These are phyloP conservation scores for Vultur gryphus DNA, from an alignment of 2,797 vertebrate genomes.

Conservation along the genomic window DNA sequence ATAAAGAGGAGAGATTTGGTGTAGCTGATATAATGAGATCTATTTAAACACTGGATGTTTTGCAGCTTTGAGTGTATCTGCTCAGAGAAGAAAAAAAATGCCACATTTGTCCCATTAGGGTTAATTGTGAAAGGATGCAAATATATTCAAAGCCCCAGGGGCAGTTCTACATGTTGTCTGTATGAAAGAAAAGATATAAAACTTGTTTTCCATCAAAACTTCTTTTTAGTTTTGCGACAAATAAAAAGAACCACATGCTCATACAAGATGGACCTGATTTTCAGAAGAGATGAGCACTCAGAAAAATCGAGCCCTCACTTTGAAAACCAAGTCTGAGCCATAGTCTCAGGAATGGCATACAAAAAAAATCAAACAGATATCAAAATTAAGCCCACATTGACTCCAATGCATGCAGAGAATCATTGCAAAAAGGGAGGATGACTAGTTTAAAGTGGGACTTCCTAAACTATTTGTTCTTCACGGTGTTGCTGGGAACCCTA, in stretches of 20 bases:
- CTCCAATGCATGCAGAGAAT: not conserved
- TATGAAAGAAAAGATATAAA: constrained; percentile 61
- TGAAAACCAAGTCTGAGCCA: not conserved
- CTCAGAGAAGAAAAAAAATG: constrained; percentile 37
- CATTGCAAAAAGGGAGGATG: not conserved
- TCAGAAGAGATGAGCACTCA: not conserved
- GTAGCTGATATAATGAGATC: constrained; percentile 75
- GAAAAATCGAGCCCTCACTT: not conserved
- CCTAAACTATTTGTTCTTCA: not conserved
- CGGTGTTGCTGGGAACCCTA: not conserved
- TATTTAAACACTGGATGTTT: constrained; percentile 74
- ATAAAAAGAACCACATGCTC: constrained; percentile 34
- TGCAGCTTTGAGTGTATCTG: constrained; percentile 70
- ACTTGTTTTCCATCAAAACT: constrained; percentile 65
- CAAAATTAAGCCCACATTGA: not conserved
- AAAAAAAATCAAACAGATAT: not conserved
- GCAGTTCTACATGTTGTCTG: constrained; percentile 67
- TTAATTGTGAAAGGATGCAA: constrained; percentile 76
- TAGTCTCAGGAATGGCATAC: not conserved
- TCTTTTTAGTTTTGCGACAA: constrained; percentile 43
- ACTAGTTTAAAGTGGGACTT: not conserved
- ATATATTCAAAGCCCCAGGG: constrained; percentile 71
- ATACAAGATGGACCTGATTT: not conserved
- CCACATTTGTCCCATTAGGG: constrained; percentile 73
- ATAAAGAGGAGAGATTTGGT: constrained; percentile 73